Base-by-base conservation (phyloP, 2,888 invertebrate species). In the Drosophila falleni region DNA sequence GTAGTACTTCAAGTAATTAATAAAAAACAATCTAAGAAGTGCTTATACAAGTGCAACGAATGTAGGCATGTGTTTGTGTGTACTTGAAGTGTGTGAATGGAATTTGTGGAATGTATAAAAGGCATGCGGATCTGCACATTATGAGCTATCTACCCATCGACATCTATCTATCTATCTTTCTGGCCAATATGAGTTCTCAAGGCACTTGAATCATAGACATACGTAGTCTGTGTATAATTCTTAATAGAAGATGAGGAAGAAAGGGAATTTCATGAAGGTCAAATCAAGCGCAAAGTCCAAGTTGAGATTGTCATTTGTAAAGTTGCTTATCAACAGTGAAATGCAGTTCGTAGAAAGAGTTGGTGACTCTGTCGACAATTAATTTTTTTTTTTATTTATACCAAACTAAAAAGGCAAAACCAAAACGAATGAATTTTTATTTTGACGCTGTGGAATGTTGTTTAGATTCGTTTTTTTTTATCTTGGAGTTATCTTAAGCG, bases 401-500 rank as follows among this genome's bases (percentile, higher is more conserved):
- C 16, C 16, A 50, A 11, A 50, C 16, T 13, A 37, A 55, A 23
- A 29, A 46, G 16, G 15, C 15, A 37, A 33, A 55, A 33, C 23
- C 33, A 44, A 33, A 55, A n/a, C 55, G 19, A 56, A 47, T 47
- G 37, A 47, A 58, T 23, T 58, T 26, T 37, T 58, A 58, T 66
- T 60, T 61, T 53, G 47, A 66, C 54, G 23, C 44, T 62, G 50
- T 59, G 69, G 76, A 75, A 80, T 75, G 62, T 71, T 69, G 66
- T 75, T 79, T 63, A 55, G 68, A 65, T 49, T 60, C 55, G 35
- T 5, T 44, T 13, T 31, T 33, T 65, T 64, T 72, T 80, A 78
- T 78, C 80, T 71, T 41, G 59, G 16, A 61, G 69, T 67, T 76
- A 80, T 80, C 65, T 76, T 47, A 46, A 56, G 71, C 62, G 50